phyloP scores from a whole-genome alignment of 1,140 invertebrate species.

The Procambarus virginalis region DNA sequence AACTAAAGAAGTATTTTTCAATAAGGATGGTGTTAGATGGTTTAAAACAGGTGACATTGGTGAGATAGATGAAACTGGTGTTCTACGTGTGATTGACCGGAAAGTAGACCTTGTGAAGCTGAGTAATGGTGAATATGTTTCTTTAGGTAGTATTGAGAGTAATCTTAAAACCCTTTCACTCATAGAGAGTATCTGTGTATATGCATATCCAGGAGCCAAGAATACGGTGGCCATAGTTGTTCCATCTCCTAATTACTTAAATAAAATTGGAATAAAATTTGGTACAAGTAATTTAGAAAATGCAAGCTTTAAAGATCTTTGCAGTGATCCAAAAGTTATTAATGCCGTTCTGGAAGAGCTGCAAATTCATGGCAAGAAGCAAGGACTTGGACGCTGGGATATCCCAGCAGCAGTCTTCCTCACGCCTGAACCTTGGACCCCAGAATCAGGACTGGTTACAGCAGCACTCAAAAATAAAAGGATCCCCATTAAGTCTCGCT shows the following conservation, averaged over 20 bases:
- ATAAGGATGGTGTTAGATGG: constrained; percentile 74
- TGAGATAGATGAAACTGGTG: constrained; percentile 78
- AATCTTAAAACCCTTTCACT: constrained; percentile 76
- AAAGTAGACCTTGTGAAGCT: constrained; percentile 80
- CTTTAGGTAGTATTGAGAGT: constrained; percentile 77
- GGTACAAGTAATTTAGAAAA: constrained; percentile 63
- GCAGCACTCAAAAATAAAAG: constrained; percentile 98
- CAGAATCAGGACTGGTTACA: constrained; percentile 95
- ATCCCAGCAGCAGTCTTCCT: constrained; percentile 93
- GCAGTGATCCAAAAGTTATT: constrained; percentile 72
- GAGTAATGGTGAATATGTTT: constrained; percentile 79
- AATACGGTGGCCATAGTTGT: constrained; percentile 77
- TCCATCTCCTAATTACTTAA: constrained; percentile 72
- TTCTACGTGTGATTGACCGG: constrained; percentile 79
- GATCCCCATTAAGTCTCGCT: constrained; percentile 94
- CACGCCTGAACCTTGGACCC: constrained; percentile 93
- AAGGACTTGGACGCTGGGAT: constrained; percentile 89
- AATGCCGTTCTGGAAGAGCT: constrained; percentile 70
- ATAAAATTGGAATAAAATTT: constrained; percentile 70
- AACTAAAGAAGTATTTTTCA: constrained; percentile 77
- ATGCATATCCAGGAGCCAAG: constrained; percentile 73
- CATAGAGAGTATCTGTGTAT: constrained; percentile 77
- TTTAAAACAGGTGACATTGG: constrained; percentile 81
- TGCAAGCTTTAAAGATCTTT: constrained; percentile 72
- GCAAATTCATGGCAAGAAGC: constrained; percentile 70